A percentile compares a stretch with the other conserved stretches of the same genome.
Evolutionary conservation across 2,797 vertebrate genomes (phyloP).

Genomic region (Todus mexicanus): DNA sequence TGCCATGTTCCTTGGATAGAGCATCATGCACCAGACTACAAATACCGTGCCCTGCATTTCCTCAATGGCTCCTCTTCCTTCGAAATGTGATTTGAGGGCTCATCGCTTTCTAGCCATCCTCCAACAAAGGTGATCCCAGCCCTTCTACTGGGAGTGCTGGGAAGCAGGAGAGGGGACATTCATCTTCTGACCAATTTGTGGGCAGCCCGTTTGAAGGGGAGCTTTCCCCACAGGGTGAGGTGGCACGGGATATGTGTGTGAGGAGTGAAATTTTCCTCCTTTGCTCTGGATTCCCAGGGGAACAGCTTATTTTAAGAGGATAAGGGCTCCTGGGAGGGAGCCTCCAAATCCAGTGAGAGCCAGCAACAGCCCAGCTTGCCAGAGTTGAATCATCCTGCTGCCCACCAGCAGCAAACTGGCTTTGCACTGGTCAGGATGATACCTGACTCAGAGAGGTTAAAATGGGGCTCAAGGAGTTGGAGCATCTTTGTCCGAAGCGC

Average conservation of each 20-base stretch:
- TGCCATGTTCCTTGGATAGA: accelerated
- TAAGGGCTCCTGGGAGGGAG: background rate
- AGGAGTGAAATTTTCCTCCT: background rate
- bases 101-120: background rate
- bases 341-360: background rate
- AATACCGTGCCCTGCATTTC: background rate
- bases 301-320: background rate
- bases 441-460: background rate
- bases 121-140: background rate
- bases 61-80: background rate
- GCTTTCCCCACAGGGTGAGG: background rate
- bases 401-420: background rate
- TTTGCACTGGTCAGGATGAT: background rate
- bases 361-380: background rate
- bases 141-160: background rate
- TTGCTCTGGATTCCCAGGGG: background rate
- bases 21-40: background rate
- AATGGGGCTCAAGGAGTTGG: background rate
- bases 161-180: background rate
- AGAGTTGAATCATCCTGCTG: background rate
- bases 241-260: accelerated
- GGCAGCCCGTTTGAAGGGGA: background rate
- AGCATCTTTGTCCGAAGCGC: background rate
- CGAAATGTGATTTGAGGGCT: accelerated
- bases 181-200: background rate